Evolutionary conservation across 1,140 invertebrate species (phyloP), one percentile per base, ranked within the genome.

Genomic region (Diorhabda sublineata): DNA sequence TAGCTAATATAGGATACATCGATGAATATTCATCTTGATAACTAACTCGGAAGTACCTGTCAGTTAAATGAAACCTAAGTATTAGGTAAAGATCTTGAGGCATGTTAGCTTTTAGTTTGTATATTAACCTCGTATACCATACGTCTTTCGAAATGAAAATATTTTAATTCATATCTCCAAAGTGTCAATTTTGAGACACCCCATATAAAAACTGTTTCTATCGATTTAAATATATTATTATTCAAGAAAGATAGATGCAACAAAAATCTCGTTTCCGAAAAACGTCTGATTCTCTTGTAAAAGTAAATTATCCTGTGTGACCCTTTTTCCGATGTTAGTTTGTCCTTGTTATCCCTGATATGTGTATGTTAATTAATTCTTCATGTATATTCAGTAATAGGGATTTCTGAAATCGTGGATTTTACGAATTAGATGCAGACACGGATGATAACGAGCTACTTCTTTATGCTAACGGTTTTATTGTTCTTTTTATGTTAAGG

Each of bases 251-350:
- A 69, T 67, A 71, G 58, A 60, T 42, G 61, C 75, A 74, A 74
- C 74, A 75, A 71, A 69, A 77, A 74, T 73, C 72, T 72, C 74
- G 71, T 63, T 74, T 59, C 42, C 56, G 43, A 69, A 67, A 70
- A 69, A 71, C 64, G 61, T 67, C 67, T 69, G 65, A 69, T 64
- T 69, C 65, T 65, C 56, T 71, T 69, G 67, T 71, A 71, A 73
- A 73, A 71, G 71, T 73, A 73, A 71, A 73, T 73, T 67, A 70
- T 61, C 68, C 69, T 71, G 68, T 71, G 69, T 68, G 44, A 52
- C 60, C 45, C 45, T 62, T 64, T 26, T 67, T 26, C 9, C 61
- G 69, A 42, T 57, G 65, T 56, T 65, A 68, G 63, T 68, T 71
- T 61, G 69, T 65, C 59, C 43, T 45, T 11, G 63, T 63, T 66